These are phyloP conservation scores for Nymphalis io DNA, from an alignment of 1,140 invertebrate genomes.

Conservation along the genomic window DNA sequence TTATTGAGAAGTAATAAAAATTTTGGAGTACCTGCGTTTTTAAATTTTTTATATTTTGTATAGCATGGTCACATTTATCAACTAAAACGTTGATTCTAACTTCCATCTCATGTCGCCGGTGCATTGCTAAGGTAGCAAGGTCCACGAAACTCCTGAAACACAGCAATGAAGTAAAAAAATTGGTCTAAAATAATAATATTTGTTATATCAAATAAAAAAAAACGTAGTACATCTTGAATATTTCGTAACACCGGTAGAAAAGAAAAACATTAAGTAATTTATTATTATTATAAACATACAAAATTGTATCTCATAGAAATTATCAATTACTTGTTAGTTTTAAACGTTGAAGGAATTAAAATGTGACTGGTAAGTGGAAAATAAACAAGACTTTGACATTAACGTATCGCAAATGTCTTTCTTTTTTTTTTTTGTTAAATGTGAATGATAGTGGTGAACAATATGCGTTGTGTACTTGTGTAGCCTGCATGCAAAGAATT, in stretches of 20 bases:
- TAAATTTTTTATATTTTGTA: constrained; percentile 60
- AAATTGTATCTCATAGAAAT: neutral
- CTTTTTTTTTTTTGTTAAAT: neutral
- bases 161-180: neutral
- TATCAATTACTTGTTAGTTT: neutral
- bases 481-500: too few relatives aligned
- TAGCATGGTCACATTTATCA: constrained; percentile 63
- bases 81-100: constrained; percentile 55
- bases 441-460: neutral
- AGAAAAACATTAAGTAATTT: too few relatives aligned
- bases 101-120: constrained; percentile 64
- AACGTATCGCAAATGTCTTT: neutral
- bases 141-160: constrained; percentile 73
- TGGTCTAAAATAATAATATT: neutral
- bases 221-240: neutral
- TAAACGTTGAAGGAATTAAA: neutral
- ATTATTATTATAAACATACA: too few relatives aligned
- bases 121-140: constrained; percentile 62
- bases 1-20: neutral
- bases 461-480: too few relatives aligned
- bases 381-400: constrained; percentile 6
- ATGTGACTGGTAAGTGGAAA: neutral
- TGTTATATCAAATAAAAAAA: neutral
- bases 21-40: constrained; percentile 50
- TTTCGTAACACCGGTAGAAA: neutral